These are phyloP conservation scores for Leptonema lineaticorne DNA, from an alignment of 1,140 invertebrate genomes.

Conservation along the genomic window DNA sequence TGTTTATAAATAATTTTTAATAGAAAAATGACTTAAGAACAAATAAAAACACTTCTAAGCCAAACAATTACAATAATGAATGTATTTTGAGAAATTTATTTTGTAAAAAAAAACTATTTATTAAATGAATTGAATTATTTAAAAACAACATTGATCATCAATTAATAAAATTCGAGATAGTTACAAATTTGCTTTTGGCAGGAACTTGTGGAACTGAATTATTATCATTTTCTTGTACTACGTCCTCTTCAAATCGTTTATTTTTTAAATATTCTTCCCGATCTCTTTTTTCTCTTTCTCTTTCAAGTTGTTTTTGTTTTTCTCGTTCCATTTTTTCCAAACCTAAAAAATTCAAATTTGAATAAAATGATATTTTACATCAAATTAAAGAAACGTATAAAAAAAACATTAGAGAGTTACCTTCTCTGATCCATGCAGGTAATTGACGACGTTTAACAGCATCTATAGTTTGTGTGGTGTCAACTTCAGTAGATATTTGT, in stretches of 20 bases:
- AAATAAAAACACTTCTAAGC: no score
- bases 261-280: conserved; percentile 62
- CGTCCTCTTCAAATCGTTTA: conserved; percentile 65
- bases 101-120: no score
- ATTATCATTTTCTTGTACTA: conserved; percentile 57
- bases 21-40: no score
- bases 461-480: conserved; percentile 61
- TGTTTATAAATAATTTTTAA: no score
- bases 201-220: conserved; percentile 56
- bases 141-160: no score
- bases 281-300: conserved; percentile 67
- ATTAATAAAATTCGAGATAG: conserved; percentile 44
- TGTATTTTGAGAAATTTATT: no score
- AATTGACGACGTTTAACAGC: conserved; percentile 87
- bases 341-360: conserved; percentile 49
- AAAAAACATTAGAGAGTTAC: conserved; percentile 41
- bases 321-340: conserved; percentile 97
- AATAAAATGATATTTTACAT: background rate
- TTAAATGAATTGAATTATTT: no score
- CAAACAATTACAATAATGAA: background rate
- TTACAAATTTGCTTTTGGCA: conserved; percentile 82
- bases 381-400: background rate
- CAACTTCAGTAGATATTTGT: conserved; percentile 42
- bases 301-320: conserved; percentile 86
- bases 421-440: conserved; percentile 94